A percentile compares a stretch with the other conserved stretches of the same genome.
These are phyloP conservation scores for Saccostrea echinata DNA, from an alignment of 1,140 invertebrate species.

Conservation along the genomic window DNA sequence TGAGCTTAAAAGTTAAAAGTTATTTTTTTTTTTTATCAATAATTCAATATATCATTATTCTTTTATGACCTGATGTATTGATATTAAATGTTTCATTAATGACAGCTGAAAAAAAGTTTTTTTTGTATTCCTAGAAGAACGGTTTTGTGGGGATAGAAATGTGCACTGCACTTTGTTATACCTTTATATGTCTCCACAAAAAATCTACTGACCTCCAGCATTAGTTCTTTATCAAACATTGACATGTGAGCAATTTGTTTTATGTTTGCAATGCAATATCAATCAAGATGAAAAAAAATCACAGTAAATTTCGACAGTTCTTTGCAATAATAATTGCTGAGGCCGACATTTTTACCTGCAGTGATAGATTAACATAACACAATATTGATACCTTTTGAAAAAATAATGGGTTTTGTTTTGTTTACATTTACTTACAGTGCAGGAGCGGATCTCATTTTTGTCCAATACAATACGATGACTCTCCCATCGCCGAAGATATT, in stretches of 20 bases:
- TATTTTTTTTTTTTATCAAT: no score
- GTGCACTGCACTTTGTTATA: no score
- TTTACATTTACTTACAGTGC: conserved; percentile 85
- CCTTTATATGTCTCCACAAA: no score
- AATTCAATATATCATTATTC: no score
- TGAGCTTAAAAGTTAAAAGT: not conserved
- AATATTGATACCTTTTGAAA: not conserved
- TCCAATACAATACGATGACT: conserved; percentile 87
- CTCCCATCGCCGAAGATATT: conserved; percentile 90
- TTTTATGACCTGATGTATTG: no score
- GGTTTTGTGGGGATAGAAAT: no score
- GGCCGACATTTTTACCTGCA: not conserved
- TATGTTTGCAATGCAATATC: not conserved
- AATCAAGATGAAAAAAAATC: conserved; percentile 1
- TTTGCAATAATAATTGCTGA: no score
- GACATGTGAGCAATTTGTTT: conserved; percentile 36
- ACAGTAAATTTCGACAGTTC: no score
- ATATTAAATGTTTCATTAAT: no score
- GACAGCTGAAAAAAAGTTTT: no score
- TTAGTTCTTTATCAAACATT: not conserved
- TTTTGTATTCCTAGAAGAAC: no score
- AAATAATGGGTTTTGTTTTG: not conserved
- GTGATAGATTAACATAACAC: no score
- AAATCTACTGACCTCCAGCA: not conserved
- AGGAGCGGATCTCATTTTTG: conserved; percentile 87